Base-by-base conservation (phyloP, 1,140 invertebrate genomes). In the Pristionchus pacificus region DNA sequence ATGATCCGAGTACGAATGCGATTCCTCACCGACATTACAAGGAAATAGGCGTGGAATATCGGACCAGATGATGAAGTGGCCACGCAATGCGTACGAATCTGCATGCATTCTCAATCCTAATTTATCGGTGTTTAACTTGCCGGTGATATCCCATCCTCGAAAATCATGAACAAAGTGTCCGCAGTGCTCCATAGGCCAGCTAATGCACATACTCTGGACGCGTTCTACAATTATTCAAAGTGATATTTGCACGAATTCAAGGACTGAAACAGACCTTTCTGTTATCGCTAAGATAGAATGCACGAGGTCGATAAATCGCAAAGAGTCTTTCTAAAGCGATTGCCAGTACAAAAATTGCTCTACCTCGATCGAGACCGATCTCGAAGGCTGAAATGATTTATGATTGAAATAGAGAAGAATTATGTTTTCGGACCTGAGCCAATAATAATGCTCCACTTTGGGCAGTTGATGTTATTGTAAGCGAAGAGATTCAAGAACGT, bases 41-140 rank as follows among this genome's bases (percentile, higher is more conserved):
- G 38, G 32, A 72, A 72, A 33, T 72, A 72, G 2, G 57, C 19
- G 33, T 72, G 70, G 49, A 72, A 72, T 19, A 55, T 1, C 1
- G 62, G 63, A 38, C 70, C 70, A n/a, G 70, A 72, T 14, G 70
- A 65, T 0, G 70, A 65, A 1, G 70, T 72, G 0, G 70, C 61
- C 15, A 72, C 70, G 57, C 70, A 72, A 27, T 72, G 70, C 6
- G 66, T 59, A 27, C 70, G 70, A 3, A 67, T 62, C 70, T 72
- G 10, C 49, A 33, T 49, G 25, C 38, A 59, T 59, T n/a, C n/a
- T n/a, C n/a, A n/a, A n/a, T n/a, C n/a, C n/a, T n/a, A n/a, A n/a
- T n/a, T n/a, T n/a, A n/a, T n/a, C n/a, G n/a, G n/a, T n/a, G n/a
- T n/a, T n/a, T n/a, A n/a, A n/a, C n/a, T n/a, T 57, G 65, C 70